Evolutionary conservation across 1,140 invertebrate genomes (phyloP).

Genomic region (Trialeurodes vaporariorum): DNA sequence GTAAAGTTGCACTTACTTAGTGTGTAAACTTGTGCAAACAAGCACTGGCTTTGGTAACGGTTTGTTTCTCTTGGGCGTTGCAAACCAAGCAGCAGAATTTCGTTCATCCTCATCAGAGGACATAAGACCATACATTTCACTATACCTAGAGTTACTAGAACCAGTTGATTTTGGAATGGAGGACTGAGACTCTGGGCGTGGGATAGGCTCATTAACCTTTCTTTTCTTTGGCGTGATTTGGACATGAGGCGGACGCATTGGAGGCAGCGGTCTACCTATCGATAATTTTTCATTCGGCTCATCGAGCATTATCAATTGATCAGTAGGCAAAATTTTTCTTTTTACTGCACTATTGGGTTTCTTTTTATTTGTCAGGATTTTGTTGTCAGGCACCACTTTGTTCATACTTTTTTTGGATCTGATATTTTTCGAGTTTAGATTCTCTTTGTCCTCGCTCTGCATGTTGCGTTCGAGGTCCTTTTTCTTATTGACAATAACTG

Average conservation of each 20-base stretch:
- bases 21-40: not conserved
- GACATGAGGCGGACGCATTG: not conserved
- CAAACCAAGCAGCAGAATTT: not conserved
- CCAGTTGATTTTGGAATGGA: not conserved
- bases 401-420: too few species aligned
- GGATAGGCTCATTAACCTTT: not conserved
- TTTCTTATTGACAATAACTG: not conserved
- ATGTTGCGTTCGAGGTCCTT: too few species aligned
- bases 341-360: not conserved
- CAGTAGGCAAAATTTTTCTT: not conserved
- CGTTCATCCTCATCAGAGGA: not conserved
- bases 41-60: not conserved
- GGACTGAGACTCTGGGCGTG: not conserved
- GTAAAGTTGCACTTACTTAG: not conserved
- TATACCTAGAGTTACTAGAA: not conserved
- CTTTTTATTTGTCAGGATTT: too few species aligned
- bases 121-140: not conserved
- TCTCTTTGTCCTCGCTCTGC: not conserved
- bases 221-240: not conserved
- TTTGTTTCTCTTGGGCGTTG: not conserved
- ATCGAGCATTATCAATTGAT: not conserved
- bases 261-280: not conserved
- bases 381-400: too few species aligned
- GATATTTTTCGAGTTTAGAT: too few species aligned
- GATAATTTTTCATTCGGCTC: not conserved